Percentiles rank a stretch among this genome's conserved stretches.
phyloP scores from a whole-genome alignment of 2,113 vertebrate genomes.

The Steatornis caripensis region DNA sequence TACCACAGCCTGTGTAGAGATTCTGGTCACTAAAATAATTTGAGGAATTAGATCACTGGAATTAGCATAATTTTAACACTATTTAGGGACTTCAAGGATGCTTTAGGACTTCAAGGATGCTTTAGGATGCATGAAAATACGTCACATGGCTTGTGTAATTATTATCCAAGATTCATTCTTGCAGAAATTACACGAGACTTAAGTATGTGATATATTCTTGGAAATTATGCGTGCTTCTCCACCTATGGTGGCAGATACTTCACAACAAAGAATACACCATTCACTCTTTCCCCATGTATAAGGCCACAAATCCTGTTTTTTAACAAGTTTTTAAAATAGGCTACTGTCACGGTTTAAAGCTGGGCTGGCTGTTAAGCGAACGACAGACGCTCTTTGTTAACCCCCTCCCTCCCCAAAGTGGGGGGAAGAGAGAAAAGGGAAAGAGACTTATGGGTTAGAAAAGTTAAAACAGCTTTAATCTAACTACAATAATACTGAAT shows the following conservation, averaged over 20 bases:
- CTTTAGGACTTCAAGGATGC: not conserved
- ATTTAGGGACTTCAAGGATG: not conserved
- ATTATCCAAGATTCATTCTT: not conserved
- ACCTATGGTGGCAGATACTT: not conserved
- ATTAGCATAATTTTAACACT: not conserved
- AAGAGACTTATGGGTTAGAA: too few relatives aligned
- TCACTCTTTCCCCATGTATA: not conserved
- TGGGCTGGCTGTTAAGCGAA: too few relatives aligned
- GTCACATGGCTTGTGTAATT: not conserved
- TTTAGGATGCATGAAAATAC: not conserved
- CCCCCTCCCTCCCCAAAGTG: too few relatives aligned
- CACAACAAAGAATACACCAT: not conserved
- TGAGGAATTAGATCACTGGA: not conserved
- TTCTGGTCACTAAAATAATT: not conserved
- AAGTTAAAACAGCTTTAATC: too few relatives aligned
- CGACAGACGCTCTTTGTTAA: too few relatives aligned
- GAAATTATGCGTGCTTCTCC: not conserved
- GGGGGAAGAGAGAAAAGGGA: too few relatives aligned
- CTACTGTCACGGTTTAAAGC: too few relatives aligned
- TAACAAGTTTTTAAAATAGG: not conserved
- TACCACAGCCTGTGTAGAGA: not conserved
- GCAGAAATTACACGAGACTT: not conserved
- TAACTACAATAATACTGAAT: too few relatives aligned
- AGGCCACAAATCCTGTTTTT: not conserved
- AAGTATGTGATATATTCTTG: rapidly evolving